Evolutionary conservation across 53 echinoderm and acorn worm genomes (phyloP).

Genomic region (Hippasteria phrygiana): DNA sequence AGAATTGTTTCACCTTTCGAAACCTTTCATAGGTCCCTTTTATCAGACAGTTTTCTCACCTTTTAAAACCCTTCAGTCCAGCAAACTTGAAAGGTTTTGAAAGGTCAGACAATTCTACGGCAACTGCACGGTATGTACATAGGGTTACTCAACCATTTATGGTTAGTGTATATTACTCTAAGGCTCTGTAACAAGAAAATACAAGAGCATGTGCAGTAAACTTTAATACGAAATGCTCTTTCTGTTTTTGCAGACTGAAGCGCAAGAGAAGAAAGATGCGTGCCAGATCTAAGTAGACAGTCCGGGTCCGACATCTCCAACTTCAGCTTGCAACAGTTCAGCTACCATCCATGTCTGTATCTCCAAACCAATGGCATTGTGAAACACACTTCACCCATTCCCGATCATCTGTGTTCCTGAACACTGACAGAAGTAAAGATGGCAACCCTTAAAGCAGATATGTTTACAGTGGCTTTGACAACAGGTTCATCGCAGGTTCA

Average conservation of each 20-base stretch:
- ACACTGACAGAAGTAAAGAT: neutral
- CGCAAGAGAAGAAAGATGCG: slow-evolving; percentile 98
- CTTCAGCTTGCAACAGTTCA: slow-evolving; percentile 41
- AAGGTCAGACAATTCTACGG: too few relatives aligned
- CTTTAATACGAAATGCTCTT: neutral
- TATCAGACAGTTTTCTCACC: too few relatives aligned
- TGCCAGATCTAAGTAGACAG: slow-evolving; percentile 94
- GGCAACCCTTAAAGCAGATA: neutral
- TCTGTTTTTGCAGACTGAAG: slow-evolving; percentile 78
- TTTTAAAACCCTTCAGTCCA: too few relatives aligned
- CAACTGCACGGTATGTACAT: too few relatives aligned
- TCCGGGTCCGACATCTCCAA: slow-evolving; percentile 32
- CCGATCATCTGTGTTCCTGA: neutral
- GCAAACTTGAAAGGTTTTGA: too few relatives aligned
- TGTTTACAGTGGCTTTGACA: neutral
- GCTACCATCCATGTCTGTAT: slow-evolving; percentile 16
- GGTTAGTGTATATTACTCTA: too few relatives aligned
- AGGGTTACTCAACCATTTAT: too few relatives aligned
- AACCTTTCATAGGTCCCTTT: too few relatives aligned
- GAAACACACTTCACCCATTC: neutral
- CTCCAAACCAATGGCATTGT: neutral
- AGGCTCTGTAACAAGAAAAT: too few relatives aligned
- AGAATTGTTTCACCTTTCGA: too few relatives aligned
- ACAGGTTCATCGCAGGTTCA: neutral
- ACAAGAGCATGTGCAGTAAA: neutral